phyloP scores from a whole-genome alignment of 2,888 invertebrate genomes.

The Agelastica alni region DNA sequence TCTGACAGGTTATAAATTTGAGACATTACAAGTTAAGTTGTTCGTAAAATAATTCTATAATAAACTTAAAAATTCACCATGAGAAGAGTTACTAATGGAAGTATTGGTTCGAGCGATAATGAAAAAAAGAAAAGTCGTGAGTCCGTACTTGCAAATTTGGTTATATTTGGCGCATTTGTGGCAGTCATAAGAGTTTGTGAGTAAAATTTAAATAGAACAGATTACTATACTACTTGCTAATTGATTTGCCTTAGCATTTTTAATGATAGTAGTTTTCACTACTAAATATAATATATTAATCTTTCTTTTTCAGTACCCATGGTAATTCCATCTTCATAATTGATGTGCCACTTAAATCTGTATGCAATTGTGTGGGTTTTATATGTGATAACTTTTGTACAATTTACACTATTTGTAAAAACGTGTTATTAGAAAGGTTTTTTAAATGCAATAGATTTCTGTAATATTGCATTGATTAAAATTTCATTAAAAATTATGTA shows the following conservation, averaged over 20 bases:
- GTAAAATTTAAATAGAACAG: no score
- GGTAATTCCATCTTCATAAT: slow-evolving; percentile 14
- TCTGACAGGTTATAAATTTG: neutral
- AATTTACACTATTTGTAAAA: slow-evolving; percentile 40
- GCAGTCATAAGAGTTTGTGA: slow-evolving; percentile 41
- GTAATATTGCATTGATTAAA: slow-evolving; percentile 19
- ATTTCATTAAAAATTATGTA: slow-evolving; percentile 7
- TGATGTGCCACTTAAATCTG: neutral
- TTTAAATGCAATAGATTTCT: slow-evolving; percentile 23
- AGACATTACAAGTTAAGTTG: neutral
- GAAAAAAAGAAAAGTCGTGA: slow-evolving; percentile 43
- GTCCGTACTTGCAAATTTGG: slow-evolving; percentile 42
- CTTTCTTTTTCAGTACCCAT: slow-evolving; percentile 33
- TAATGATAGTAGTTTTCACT: no score
- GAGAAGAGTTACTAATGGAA: slow-evolving; percentile 8
- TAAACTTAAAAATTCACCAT: neutral
- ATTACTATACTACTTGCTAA: no score
- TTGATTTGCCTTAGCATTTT: no score
- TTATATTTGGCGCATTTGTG: slow-evolving; percentile 40
- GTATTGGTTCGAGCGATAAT: slow-evolving; percentile 36
- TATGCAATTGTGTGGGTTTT: slow-evolving; percentile 14
- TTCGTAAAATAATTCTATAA: neutral
- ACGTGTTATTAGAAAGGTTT: neutral
- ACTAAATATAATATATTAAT: no score
- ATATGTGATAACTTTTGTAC: slow-evolving; percentile 38